These are phyloP conservation scores for Corydoras sp. DNA, from an alignment of 2,113 vertebrate species.

Conservation along the genomic window DNA sequence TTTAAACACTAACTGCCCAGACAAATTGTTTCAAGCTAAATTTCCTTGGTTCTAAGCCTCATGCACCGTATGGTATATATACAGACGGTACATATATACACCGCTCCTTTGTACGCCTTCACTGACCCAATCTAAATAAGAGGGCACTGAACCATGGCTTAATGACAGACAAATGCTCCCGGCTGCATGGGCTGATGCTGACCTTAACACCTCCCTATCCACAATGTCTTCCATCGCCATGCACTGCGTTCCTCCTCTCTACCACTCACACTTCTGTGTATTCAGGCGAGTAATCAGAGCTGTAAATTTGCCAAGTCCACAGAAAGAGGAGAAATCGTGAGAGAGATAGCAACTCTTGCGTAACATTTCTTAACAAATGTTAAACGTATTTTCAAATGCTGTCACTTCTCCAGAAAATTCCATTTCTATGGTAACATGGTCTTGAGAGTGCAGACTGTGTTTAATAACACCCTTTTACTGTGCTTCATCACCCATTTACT, in stretches of 20 bases:
- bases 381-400: slow-evolving; percentile 58
- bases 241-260: slow-evolving; percentile 1
- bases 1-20: no score
- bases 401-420: slow-evolving; percentile 58
- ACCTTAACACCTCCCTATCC: slow-evolving; percentile 6
- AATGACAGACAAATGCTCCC: slow-evolving; percentile 5
- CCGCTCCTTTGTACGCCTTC: slow-evolving; percentile 22
- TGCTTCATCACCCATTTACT: slow-evolving; percentile 38
- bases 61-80: background rate
- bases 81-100: slow-evolving; percentile 1
- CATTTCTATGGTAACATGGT: slow-evolving; percentile 63
- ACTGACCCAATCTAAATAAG: slow-evolving; percentile 35
- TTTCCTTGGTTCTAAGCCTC: no score
- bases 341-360: slow-evolving; percentile 48
- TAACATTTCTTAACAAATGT: slow-evolving; percentile 62
- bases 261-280: slow-evolving; percentile 20
- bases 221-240: background rate
- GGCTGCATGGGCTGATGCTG: background rate
- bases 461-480: slow-evolving; percentile 45
- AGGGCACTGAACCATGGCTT: background rate
- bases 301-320: slow-evolving; percentile 51
- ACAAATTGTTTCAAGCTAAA: no score
- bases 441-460: slow-evolving; percentile 36
- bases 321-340: slow-evolving; percentile 5
- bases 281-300: slow-evolving; percentile 46